These are phyloP conservation scores for Eupsilia transversa DNA, from an alignment of 2,888 invertebrate species.

Conservation along the genomic window DNA sequence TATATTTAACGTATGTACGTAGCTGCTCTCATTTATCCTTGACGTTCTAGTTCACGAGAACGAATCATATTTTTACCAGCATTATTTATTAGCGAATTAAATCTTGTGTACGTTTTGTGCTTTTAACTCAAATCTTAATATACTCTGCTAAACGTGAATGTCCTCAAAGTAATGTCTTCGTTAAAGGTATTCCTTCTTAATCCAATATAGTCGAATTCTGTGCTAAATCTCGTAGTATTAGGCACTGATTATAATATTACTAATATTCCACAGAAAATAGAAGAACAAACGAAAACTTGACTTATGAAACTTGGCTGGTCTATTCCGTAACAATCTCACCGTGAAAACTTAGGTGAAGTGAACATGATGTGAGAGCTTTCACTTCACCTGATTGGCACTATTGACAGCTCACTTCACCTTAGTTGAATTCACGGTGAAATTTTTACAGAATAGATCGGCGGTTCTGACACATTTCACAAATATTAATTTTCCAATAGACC, in stretches of 20 bases:
- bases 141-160: background rate
- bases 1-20: background rate
- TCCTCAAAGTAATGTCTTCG: background rate
- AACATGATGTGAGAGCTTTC: too few relatives aligned
- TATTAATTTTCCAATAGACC: background rate
- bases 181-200: background rate
- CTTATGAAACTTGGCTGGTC: too few relatives aligned
- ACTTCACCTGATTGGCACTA: too few relatives aligned
- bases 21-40: conserved; percentile 4
- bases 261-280: background rate
- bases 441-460: too few relatives aligned
- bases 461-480: background rate
- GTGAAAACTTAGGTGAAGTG: too few relatives aligned
- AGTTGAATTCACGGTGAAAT: too few relatives aligned
- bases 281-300: background rate
- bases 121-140: conserved; percentile 10
- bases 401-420: too few relatives aligned
- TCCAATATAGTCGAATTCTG: background rate
- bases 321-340: too few relatives aligned
- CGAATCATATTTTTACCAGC: background rate
- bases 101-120: background rate
- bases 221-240: background rate
- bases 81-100: background rate
- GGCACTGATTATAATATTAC: background rate
- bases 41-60: conserved; percentile 6